Conservation (phyloP, 2,113 vertebrate genomes). For the Syrrhaptes paradoxus region DNA sequence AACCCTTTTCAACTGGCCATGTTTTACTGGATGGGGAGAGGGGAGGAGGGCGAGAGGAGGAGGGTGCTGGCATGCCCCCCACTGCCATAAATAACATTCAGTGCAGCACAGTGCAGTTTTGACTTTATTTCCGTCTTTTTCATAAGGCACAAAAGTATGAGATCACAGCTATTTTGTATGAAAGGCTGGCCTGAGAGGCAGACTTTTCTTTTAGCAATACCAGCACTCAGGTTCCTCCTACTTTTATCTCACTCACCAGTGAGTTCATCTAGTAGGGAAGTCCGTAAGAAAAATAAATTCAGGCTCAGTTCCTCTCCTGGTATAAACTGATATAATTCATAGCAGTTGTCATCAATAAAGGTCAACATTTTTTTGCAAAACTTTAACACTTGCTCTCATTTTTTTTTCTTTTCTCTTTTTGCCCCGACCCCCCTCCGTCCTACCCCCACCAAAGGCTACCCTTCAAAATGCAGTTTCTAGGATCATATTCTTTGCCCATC, state of each 20-base stretch:
- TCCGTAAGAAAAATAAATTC: conserved; percentile 45
- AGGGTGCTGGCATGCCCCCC: background rate
- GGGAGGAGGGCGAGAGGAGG: background rate
- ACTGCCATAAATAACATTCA: background rate
- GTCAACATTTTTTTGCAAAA: background rate
- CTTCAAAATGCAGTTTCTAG: conserved; percentile 20
- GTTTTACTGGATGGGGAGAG: background rate
- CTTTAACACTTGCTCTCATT: background rate
- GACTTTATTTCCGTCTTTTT: background rate
- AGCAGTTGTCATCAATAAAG: background rate
- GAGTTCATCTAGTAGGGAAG: background rate
- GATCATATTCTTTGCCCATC: conserved; percentile 14
- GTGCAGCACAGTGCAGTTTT: background rate
- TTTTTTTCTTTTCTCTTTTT: background rate
- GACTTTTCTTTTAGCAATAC: background rate
- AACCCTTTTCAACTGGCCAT: background rate
- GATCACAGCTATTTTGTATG: background rate
- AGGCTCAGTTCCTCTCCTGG: background rate
- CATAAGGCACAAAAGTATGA: background rate
- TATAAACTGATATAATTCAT: conserved; percentile 19
- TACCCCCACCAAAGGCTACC: fast-evolving
- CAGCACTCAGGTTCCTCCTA: background rate
- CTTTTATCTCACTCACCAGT: conserved; percentile 12
- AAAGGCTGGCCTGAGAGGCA: background rate
- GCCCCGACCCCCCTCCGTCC: too few relatives aligned